Evolutionary conservation across 2,113 vertebrate genomes (phyloP).

Genomic region (Stercorarius parasiticus): DNA sequence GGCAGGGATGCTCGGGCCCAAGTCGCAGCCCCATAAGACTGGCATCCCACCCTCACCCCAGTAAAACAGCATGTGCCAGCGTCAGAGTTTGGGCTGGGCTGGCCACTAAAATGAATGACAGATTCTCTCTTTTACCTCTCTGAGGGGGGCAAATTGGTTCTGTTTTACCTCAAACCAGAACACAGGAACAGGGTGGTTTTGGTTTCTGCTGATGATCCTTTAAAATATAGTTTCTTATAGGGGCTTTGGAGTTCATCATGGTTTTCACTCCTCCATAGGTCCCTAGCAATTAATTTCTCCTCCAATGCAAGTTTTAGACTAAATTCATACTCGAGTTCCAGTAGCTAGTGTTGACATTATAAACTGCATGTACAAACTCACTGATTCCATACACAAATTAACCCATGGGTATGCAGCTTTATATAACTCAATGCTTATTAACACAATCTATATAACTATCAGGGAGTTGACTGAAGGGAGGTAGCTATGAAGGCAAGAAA

Average conservation of each 20-base stretch:
- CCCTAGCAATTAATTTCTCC: not conserved
- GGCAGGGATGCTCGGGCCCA: not conserved
- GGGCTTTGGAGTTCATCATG: not conserved
- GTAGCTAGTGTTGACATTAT: not conserved
- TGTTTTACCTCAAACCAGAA: not conserved
- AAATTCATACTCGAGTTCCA: not conserved
- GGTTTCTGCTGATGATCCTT: not conserved
- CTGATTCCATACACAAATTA: conserved; percentile 4
- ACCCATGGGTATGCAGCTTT: not conserved
- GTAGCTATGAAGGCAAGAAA: not conserved
- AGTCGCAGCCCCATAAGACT: not conserved
- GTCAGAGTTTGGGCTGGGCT: not conserved
- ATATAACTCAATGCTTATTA: not conserved
- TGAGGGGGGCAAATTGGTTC: not conserved
- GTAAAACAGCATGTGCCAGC: not conserved
- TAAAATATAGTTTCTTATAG: not conserved
- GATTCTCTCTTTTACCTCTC: not conserved
- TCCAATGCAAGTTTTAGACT: not conserved
- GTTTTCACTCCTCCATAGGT: not conserved
- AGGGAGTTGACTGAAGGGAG: not conserved
- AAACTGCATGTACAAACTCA: not conserved
- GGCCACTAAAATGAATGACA: not conserved
- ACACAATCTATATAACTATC: not conserved
- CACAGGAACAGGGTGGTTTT: not conserved
- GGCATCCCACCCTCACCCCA: not conserved